phyloP scores from a whole-genome alignment of 2,888 invertebrate species.

The Cantharis rustica region DNA sequence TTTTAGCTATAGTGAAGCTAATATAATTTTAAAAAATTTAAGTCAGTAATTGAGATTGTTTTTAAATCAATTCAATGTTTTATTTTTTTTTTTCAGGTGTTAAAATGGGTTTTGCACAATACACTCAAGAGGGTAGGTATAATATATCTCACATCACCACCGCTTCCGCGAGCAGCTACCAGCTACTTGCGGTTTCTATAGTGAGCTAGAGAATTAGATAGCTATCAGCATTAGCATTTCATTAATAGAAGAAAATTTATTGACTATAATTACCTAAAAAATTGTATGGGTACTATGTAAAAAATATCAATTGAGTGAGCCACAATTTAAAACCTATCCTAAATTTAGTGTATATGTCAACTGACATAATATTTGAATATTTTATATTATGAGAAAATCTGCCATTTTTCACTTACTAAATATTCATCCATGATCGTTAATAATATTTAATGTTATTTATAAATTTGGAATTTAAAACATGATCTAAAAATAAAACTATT shows the following conservation, averaged over 20 bases:
- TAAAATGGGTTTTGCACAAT: not conserved
- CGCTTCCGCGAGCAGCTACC: not conserved
- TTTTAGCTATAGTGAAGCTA: not conserved
- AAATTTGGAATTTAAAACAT: not conserved
- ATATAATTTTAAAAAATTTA: not conserved
- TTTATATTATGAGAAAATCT: not conserved
- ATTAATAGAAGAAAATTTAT: not conserved
- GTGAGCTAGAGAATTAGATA: not conserved
- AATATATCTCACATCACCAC: not conserved
- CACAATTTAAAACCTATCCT: not conserved
- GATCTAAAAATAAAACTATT: not conserved
- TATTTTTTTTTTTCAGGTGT: not conserved
- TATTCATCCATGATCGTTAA: not conserved
- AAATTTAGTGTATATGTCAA: not conserved
- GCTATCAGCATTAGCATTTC: not conserved
- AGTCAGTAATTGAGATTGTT: not conserved
- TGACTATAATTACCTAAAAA: not conserved
- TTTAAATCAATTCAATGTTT: not conserved
- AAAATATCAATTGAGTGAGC: not conserved
- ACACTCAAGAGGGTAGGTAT: not conserved
- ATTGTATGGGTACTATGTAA: not conserved
- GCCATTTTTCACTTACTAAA: not conserved
- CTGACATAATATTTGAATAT: not conserved
- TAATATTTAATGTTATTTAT: not conserved
- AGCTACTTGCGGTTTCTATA: not conserved